Percentiles rank a stretch among this genome's conserved stretches.
Evolutionary conservation across 1,140 invertebrate genomes (phyloP).

Genomic region (Sycobia sp.): DNA sequence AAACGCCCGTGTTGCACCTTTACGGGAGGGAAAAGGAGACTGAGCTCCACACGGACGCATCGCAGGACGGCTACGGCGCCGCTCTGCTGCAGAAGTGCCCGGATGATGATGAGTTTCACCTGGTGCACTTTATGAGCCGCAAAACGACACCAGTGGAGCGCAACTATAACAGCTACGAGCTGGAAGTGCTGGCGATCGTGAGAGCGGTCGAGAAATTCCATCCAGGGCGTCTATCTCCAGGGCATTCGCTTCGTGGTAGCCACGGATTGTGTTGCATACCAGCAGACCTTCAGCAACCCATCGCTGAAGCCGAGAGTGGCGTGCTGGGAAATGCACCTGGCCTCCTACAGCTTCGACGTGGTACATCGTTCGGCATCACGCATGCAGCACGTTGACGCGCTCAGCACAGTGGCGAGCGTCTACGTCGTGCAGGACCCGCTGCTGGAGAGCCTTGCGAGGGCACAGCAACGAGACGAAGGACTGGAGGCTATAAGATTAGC

Average conservation of each 20-base stretch:
- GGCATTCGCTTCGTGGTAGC: conserved; percentile 48
- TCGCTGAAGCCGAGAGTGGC: background rate
- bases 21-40: too few relatives aligned
- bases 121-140: conserved; percentile 34
- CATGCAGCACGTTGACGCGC: conserved; percentile 1
- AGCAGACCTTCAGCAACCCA: background rate
- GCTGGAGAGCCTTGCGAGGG: background rate
- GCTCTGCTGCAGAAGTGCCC: too few relatives aligned
- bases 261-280: conserved; percentile 50
- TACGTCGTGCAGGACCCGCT: too few relatives aligned
- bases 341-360: too few relatives aligned
- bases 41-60: too few relatives aligned
- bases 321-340: background rate
- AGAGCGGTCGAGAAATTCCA: too few relatives aligned
- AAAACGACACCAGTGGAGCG: conserved; percentile 28
- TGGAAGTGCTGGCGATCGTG: too few relatives aligned
- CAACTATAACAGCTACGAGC: conserved; percentile 34
- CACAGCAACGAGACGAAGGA: background rate
- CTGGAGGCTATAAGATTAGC: background rate
- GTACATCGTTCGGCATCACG: background rate
- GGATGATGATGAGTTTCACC: conserved; percentile 34
- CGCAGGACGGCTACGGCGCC: too few relatives aligned
- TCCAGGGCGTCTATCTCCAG: conserved; percentile 44
- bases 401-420: background rate
- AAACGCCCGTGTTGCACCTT: too few relatives aligned